These are phyloP conservation scores for Deroplatys truncata DNA, from an alignment of 2,888 invertebrate species.

Conservation along the genomic window DNA sequence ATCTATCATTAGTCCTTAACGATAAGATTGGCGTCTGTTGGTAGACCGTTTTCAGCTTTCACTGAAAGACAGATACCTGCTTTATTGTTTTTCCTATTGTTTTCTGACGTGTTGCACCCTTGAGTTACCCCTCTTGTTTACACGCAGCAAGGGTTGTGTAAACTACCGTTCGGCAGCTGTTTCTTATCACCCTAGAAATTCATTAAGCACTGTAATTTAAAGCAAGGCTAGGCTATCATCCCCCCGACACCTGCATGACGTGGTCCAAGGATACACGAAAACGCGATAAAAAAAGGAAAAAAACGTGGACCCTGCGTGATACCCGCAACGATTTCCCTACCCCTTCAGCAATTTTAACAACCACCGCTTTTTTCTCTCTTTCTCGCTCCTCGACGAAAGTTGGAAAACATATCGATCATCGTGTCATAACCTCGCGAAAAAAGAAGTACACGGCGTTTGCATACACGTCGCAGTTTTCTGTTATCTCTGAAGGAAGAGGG, in stretches of 20 bases:
- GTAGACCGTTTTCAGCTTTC: neutral
- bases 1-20: too few relatives aligned
- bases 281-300: neutral
- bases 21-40: neutral
- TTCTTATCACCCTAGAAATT: neutral
- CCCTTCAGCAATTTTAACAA: neutral
- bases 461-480: neutral
- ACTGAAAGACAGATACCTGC: neutral
- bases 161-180: neutral
- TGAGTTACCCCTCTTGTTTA: neutral
- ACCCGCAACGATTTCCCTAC: neutral
- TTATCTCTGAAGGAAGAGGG: neutral
- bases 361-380: neutral
- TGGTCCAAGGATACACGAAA: neutral
- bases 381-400: neutral
- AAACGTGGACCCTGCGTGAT: neutral
- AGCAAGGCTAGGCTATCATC: neutral
- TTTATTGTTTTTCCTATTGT: neutral
- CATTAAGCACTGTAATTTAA: neutral
- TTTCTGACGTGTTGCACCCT: neutral
- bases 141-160: neutral
- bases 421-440: neutral
- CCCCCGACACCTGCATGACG: neutral
- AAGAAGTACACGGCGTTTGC: neutral
- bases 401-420: neutral